Conservation (phyloP, 1,140 invertebrate species). For the Drosophila baimaii region DNA sequence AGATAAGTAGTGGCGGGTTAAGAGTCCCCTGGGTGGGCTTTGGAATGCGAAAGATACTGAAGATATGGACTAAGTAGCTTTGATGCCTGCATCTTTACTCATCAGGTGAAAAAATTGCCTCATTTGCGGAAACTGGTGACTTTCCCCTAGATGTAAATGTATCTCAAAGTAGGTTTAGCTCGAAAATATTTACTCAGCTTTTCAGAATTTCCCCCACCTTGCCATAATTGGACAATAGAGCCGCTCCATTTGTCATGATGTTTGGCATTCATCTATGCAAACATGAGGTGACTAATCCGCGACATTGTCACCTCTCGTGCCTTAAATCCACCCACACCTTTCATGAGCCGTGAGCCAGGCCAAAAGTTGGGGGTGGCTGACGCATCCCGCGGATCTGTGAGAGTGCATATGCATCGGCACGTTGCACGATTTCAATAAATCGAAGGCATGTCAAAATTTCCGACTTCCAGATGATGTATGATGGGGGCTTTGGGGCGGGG, state of each 20-base stretch:
- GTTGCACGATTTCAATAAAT: slow-evolving; percentile 67
- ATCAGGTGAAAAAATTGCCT: not conserved
- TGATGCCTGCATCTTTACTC: not conserved
- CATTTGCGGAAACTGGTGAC: no score
- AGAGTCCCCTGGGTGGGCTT: not conserved
- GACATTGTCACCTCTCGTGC: slow-evolving; percentile 23
- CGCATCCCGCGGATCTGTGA: slow-evolving; percentile 1
- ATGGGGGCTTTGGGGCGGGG: slow-evolving; percentile 22
- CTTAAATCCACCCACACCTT: slow-evolving; percentile 20
- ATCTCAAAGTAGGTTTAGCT: not conserved
- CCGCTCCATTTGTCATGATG: slow-evolving; percentile 36
- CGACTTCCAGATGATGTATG: slow-evolving; percentile 50
- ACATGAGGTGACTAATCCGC: slow-evolving; percentile 43
- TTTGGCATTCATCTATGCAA: slow-evolving; percentile 18
- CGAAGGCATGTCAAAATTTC: slow-evolving; percentile 49
- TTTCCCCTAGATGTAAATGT: not conserved
- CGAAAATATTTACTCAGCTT: slow-evolving; percentile 53
- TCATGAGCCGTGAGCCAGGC: not conserved
- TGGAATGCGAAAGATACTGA: not conserved
- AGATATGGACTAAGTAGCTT: not conserved
- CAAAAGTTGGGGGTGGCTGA: slow-evolving; percentile 21
- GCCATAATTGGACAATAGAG: not conserved
- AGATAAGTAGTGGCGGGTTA: slow-evolving; percentile 13
- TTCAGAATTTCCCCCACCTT: slow-evolving; percentile 3
- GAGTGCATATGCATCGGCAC: slow-evolving; percentile 47